A percentile compares a stretch with the other conserved stretches of the same genome.
Evolutionary conservation across 2,113 vertebrate genomes (phyloP).

Genomic region (Chaetura pelagica): DNA sequence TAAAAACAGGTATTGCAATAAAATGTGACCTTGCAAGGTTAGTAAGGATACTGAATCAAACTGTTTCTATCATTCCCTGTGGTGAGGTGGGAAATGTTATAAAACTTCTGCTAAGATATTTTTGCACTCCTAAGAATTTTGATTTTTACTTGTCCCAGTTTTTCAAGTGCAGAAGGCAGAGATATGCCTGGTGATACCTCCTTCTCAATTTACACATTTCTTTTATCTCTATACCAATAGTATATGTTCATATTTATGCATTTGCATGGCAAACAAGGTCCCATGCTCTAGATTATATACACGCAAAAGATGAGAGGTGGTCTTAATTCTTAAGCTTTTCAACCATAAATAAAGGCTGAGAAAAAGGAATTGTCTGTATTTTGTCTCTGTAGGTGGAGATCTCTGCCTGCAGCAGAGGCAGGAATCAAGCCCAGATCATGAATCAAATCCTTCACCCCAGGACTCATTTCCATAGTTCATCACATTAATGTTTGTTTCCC

Average conservation of each 20-base stretch:
- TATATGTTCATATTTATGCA: not conserved
- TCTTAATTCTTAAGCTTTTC: not conserved
- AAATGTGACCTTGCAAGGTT: not conserved
- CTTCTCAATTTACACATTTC: not conserved
- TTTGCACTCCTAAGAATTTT: not conserved
- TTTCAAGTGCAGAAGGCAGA: not conserved
- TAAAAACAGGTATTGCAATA: not conserved
- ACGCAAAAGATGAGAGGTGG: not conserved
- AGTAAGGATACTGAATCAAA: not conserved
- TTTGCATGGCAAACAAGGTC: not conserved
- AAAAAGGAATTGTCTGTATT: not conserved
- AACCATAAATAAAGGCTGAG: not conserved
- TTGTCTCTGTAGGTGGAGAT: not conserved
- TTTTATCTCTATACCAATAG: not conserved
- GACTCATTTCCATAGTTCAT: constrained; percentile 26
- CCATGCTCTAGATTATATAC: not conserved
- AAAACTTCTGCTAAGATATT: not conserved
- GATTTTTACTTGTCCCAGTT: not conserved
- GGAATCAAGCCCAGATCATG: not conserved
- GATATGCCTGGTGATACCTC: not conserved
- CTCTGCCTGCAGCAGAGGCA: not conserved
- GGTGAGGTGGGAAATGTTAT: not conserved
- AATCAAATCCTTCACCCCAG: not conserved
- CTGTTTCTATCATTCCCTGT: not conserved
- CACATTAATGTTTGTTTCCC: not conserved